These are phyloP conservation scores for Ctenosaura bakeri DNA, from an alignment of 2,797 vertebrate species.

Conservation along the genomic window DNA sequence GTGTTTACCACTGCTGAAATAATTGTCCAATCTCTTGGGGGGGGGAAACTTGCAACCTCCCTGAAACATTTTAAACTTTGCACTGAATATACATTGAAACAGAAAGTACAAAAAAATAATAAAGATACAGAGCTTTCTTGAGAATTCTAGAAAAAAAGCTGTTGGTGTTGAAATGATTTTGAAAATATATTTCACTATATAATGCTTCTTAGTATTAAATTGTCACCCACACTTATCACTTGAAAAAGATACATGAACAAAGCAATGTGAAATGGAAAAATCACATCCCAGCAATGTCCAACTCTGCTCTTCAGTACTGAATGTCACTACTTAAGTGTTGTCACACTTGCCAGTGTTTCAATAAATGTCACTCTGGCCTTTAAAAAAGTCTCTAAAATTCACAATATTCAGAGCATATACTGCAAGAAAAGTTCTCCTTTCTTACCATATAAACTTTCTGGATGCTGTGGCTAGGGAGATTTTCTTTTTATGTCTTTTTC, in stretches of 20 bases:
- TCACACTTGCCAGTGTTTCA: not conserved
- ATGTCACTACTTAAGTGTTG: not conserved
- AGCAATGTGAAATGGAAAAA: not conserved
- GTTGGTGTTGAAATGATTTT: not conserved
- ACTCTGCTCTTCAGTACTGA: not conserved
- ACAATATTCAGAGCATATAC: not conserved
- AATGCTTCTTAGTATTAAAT: not conserved
- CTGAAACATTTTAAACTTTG: constrained; percentile 33
- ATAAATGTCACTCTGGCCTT: constrained; percentile 15
- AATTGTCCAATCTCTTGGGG: no score
- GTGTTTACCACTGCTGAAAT: no score
- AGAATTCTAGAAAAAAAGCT: not conserved
- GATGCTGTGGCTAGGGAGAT: not conserved
- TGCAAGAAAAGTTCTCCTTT: not conserved
- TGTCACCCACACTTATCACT: not conserved
- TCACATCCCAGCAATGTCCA: not conserved
- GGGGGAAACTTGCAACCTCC: constrained; percentile 6
- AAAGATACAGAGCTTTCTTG: constrained; percentile 15
- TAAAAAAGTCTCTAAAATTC: not conserved
- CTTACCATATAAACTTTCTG: not conserved
- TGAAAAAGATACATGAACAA: not conserved
- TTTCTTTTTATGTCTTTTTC: not conserved
- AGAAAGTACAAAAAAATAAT: not conserved
- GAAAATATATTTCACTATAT: not conserved
- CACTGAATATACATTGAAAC: not conserved